phyloP scores from a whole-genome alignment of 2,797 vertebrate genomes.

The Triplophysa bombifrons region DNA sequence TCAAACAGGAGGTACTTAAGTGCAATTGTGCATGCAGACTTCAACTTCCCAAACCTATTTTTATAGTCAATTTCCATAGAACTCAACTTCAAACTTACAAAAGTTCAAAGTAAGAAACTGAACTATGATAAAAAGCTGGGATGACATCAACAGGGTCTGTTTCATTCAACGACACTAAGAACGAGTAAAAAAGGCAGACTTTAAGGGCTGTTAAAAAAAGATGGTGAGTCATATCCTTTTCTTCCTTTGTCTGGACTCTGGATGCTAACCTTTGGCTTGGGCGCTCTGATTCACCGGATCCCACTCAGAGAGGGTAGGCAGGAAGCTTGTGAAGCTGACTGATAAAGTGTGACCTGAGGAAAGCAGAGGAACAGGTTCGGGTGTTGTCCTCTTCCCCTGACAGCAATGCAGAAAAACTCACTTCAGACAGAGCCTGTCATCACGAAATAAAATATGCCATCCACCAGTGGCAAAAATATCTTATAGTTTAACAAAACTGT shows the following conservation, averaged over 20 bases:
- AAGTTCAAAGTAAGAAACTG: neutral
- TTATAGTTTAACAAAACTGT: neutral
- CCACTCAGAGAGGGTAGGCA: constrained; percentile 46
- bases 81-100: neutral
- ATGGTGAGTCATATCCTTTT: constrained; percentile 62
- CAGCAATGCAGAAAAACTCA: constrained; percentile 39
- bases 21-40: neutral
- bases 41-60: neutral
- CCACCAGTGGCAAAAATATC: constrained; percentile 16
- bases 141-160: constrained; percentile 13
- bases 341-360: constrained; percentile 65
- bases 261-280: constrained; percentile 64
- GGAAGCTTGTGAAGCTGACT: constrained; percentile 64
- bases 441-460: constrained; percentile 11
- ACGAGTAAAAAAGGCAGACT: constrained; percentile 51
- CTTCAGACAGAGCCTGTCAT: constrained; percentile 45
- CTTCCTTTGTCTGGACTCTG: constrained; percentile 63
- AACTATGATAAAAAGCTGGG: constrained; percentile 1
- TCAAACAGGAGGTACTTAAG: constrained; percentile 17
- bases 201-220: constrained; percentile 54
- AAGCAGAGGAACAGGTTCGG: constrained; percentile 46
- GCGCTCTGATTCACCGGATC: constrained; percentile 57
- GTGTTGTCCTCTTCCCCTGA: constrained; percentile 51
- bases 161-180: constrained; percentile 2
- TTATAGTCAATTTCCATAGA: neutral